phyloP scores from a whole-genome alignment of 2,113 vertebrate species.

The Macroglossus sobrinus region DNA sequence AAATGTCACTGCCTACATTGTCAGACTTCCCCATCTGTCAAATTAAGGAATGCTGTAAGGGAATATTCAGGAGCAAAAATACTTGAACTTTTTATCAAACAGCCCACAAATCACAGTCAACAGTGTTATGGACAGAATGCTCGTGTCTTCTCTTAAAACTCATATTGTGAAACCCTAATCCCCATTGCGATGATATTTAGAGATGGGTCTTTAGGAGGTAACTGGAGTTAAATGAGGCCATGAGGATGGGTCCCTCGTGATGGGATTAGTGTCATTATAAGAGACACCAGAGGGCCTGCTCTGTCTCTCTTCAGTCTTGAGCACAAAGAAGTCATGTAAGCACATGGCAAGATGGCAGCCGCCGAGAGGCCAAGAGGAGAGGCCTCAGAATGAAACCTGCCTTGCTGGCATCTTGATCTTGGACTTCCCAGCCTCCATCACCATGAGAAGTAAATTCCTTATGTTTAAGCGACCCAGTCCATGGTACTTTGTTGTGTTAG shows the following conservation, averaged over 20 bases:
- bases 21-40: constrained; percentile 32
- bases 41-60: not conserved
- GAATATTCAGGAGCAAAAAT: not conserved
- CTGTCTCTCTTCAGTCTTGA: not conserved
- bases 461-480: not conserved
- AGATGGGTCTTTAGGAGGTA: not conserved
- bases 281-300: not conserved
- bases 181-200: not conserved
- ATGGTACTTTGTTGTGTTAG: not conserved
- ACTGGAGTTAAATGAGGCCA: not conserved
- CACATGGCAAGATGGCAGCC: not conserved
- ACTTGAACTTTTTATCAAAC: not conserved
- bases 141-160: not conserved
- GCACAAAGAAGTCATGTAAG: not conserved
- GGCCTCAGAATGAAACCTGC: not conserved
- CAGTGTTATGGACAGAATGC: not conserved
- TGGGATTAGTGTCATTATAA: not conserved
- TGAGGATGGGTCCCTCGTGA: not conserved
- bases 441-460: not conserved
- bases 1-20: constrained; percentile 18
- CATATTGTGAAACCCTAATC: not conserved
- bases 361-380: not conserved
- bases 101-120: not conserved
- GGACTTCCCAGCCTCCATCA: not conserved
- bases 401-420: not conserved